Base-by-base conservation (phyloP, 2,113 vertebrate species). In the Gambusia holbrooki region DNA sequence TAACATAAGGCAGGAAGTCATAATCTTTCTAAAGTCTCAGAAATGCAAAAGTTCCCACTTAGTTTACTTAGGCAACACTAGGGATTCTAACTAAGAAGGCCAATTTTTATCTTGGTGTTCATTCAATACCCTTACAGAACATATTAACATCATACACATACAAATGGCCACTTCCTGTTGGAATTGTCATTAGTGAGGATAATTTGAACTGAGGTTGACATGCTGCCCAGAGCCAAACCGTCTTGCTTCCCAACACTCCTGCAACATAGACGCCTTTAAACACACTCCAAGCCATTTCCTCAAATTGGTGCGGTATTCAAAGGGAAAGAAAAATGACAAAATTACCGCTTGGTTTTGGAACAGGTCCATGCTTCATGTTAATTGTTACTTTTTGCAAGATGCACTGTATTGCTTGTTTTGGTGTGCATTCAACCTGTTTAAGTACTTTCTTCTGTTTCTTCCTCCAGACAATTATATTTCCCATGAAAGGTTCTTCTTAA, bases 131-230 rank as follows among this genome's bases (percentile, higher is more conserved):
- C 62, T 78, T 89, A 81, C 70, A 81, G 48, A 33, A 69, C 66
- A 29, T 66, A 4, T 81, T 65, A 85, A 79, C 79, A 89, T 91
- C 84, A 78, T 85, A 77, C 76, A 80, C 87, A 82, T 83, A 89
- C 80, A 85, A 89, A 89, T 77, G 81, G 74, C 77, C 73, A 64
- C 89, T 93, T 94, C 87, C 83, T 82, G 60, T 90, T 68, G 84
- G 87, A 90, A 89, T 81, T 85, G 84, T 88, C 62, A 65, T 91
- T 93, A 93, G 94, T 92, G 87, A 92, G 91, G 84, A 90, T 93
- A 89, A 93, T 94, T 94, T 92, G 81, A 89, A 92, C 85, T 66
- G 88, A 89, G 89, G 89, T 89, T 89, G 86, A 92, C 83, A 82
- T 75, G 70, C 60, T 84, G 81, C 79, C 4, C 11, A 1, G 71